Base-by-base conservation (phyloP, 1,140 invertebrate species). In the Drosophila nikananu region DNA sequence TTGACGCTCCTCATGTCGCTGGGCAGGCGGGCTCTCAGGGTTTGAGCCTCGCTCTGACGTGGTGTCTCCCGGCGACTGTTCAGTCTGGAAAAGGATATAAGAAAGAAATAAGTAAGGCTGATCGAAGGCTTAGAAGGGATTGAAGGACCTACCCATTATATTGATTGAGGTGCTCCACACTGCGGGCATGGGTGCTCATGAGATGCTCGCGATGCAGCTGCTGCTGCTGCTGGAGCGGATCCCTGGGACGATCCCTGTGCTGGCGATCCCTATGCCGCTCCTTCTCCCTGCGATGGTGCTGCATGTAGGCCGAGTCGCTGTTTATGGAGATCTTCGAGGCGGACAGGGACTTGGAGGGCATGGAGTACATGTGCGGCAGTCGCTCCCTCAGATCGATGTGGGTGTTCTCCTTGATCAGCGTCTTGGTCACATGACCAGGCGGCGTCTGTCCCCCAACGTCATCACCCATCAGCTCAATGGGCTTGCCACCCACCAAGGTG, bases 1-100 rank as follows among this genome's bases (percentile, higher is more conserved):
- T 95, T 96, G 0, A 95, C 94, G 81, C 95, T 96, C 37, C 95
- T 93, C 48, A 94, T 94, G 71, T 96, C 94, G 35, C 93, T 83
- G 59, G 91, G 93, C 25, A 93, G 86, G 27, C 92, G 93, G 5
- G 65, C 55, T 8, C 80, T 72, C n/a, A 92, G 39, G 0, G 84
- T 87, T 4, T 91, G 81, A 6, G 77, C 73, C 60, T 91, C 81
- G 37, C 66, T 77, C 30, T 83, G 66, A 4, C 81, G 81, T 5
- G 81, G 68, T 3, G 73, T 76, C 3, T 92, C 92, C n/a, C 90
- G 78, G 5, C 87, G 79, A 0, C 79, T 78, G 30, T 92, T 91
- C 37, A 81, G 42, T 32, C 91, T 92, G 46, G 4, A 52, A 52
- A 3, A 9, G 44, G 8, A 49, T 21, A 19, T 3, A 25, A 0